Conservation (phyloP, 2,797 vertebrate genomes). For the Botia kubotai region DNA sequence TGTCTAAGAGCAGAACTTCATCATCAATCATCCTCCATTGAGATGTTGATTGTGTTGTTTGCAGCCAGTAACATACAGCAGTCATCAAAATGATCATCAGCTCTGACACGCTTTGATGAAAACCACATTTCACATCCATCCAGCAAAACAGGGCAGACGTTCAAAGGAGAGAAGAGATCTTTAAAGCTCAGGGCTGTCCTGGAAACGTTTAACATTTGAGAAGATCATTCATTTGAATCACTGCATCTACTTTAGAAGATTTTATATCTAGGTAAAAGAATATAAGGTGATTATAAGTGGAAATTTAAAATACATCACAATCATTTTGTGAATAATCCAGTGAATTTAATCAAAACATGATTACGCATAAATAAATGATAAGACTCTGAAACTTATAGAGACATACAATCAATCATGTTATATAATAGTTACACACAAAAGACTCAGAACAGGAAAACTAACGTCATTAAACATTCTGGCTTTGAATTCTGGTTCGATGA, state of each 20-base stretch:
- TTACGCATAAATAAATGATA: not conserved
- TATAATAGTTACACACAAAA: not conserved
- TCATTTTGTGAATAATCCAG: not conserved
- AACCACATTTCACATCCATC: constrained; percentile 1
- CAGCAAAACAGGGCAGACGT: not conserved
- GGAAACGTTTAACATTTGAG: not conserved
- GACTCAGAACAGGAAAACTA: not conserved
- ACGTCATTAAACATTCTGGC: not conserved
- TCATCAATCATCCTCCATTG: constrained; percentile 13
- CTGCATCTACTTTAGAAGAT: not conserved
- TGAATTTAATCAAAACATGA: not conserved
- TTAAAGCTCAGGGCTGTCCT: not conserved
- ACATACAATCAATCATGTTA: not conserved
- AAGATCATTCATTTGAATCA: not conserved
- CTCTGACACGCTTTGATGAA: not conserved
- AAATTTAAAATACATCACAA: not conserved
- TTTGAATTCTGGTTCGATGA: not conserved
- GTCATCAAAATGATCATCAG: constrained; percentile 24
- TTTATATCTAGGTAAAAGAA: not conserved
- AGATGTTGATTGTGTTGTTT: constrained; percentile 33
- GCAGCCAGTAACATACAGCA: constrained; percentile 21
- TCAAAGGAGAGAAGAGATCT: not conserved
- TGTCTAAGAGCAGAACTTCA: not conserved
- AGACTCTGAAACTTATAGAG: not conserved
- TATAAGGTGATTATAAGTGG: not conserved